Base-by-base conservation (phyloP, 1,140 invertebrate species). In the Gonatopus flavifemur region DNA sequence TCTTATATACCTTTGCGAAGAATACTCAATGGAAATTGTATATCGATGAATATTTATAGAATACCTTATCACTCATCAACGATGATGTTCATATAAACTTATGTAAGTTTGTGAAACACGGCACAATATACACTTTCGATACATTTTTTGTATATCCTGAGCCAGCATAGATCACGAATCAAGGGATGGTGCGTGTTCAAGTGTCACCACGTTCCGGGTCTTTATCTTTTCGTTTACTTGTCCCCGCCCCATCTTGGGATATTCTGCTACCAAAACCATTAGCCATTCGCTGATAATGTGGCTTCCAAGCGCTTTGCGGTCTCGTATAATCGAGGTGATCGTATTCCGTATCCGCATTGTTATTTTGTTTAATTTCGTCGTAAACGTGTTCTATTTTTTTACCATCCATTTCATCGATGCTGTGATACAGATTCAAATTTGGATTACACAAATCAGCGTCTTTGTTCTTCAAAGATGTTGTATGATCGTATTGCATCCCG, bases 361-460 rank as follows among this genome's bases (percentile, higher is more conserved):
- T 86, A 53, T 91, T 91, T 20, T 90, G 88, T 67, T 93, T 93
- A 47, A 95, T 93, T 76, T 96, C 93, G 72, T 94, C 91, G 65
- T 96, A 96, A 1, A 94, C 84, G 67, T 94, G 92, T 55, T 94
- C 91, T 10, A 85, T 64, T 59, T 85, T 88, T 42, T 86, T 84
- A 39, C 85, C 82, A 31, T 86, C 83, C 36, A 86, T 76, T 53
- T 88, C 86, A 33, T 89, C 87, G 50, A 90, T 87, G 57, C 84
- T 87, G 49, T 93, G 85, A 65, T 94, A 94, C 7, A 94, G 81
- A 64, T 84, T 84, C 6, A 77, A 61, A 59, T 91, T 93, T 1
- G 91, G 91, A 79, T 94, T 94, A 4, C 86, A 88, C 7, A 84
- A 67, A 72, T 94, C 90, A 0, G 90, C 90, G 56, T 91, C 90